Percentiles rank a stretch among this genome's conserved stretches.
phyloP scores from a whole-genome alignment of 1,140 invertebrate species.

The Tetragnatha versicolor region DNA sequence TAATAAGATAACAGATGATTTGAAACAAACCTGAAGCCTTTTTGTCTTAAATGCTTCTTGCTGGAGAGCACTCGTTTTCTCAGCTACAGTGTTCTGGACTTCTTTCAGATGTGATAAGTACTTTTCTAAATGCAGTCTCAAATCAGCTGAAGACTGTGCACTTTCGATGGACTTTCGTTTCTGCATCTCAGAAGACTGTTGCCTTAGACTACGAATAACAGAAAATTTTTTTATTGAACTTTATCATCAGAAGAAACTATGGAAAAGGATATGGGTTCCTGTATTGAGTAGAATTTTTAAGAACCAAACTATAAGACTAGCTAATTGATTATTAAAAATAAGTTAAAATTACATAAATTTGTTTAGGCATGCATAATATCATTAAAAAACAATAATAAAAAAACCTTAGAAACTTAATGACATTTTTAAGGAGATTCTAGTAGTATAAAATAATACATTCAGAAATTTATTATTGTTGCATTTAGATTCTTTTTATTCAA shows the following conservation, averaged over 20 bases:
- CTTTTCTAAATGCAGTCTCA: constrained; percentile 94
- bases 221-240: not conserved
- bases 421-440: too few relatives aligned
- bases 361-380: too few relatives aligned
- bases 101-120: constrained; percentile 69
- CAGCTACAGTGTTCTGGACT: constrained; percentile 93
- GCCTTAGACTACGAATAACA: constrained; percentile 71
- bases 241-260: too few relatives aligned
- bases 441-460: too few relatives aligned
- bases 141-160: constrained; percentile 94
- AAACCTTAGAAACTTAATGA: too few relatives aligned
- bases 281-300: too few relatives aligned
- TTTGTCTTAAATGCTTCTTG: constrained; percentile 97
- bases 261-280: too few relatives aligned
- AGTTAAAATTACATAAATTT: not conserved
- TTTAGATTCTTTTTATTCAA: too few relatives aligned
- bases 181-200: constrained; percentile 96
- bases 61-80: constrained; percentile 94
- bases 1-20: not conserved
- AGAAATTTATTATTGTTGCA: too few relatives aligned
- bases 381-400: too few relatives aligned
- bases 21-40: constrained; percentile 71
- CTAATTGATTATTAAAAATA: not conserved
- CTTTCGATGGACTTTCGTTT: constrained; percentile 94
- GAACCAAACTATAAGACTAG: too few relatives aligned